Conservation (phyloP, 2,113 vertebrate species). For the Azemiops feae region DNA sequence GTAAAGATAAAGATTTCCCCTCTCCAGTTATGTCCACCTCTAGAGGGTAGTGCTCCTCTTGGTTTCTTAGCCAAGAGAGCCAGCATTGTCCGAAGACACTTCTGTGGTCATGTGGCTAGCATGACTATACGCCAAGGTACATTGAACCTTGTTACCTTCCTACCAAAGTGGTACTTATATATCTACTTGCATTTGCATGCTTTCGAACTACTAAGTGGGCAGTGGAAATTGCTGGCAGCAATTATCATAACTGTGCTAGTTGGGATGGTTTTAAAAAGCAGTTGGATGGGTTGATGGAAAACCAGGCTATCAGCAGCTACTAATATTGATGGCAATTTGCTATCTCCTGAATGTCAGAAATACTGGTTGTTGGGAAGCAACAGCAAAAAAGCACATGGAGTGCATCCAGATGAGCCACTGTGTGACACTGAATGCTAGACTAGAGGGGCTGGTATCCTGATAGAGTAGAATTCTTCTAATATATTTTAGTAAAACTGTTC, state of each 20-base stretch:
- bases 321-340: background rate
- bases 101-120: background rate
- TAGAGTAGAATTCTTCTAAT: background rate
- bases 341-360: background rate
- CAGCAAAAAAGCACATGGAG: background rate
- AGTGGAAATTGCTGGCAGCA: background rate
- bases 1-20: too few species aligned
- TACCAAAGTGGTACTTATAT: background rate
- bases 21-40: too few species aligned
- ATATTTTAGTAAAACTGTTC: background rate
- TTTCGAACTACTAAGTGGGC: background rate
- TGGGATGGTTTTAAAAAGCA: background rate
- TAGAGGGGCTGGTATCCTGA: background rate
- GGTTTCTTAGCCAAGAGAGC: too few species aligned
- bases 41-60: too few species aligned
- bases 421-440: background rate
- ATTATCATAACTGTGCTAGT: background rate
- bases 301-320: background rate
- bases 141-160: background rate
- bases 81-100: background rate
- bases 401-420: background rate
- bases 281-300: background rate
- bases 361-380: background rate
- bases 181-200: background rate
- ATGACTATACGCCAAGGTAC: background rate